Percentiles rank a stretch among this genome's conserved stretches.
phyloP scores from a whole-genome alignment of 2,888 invertebrate genomes.

The Parochlus steinenii region DNA sequence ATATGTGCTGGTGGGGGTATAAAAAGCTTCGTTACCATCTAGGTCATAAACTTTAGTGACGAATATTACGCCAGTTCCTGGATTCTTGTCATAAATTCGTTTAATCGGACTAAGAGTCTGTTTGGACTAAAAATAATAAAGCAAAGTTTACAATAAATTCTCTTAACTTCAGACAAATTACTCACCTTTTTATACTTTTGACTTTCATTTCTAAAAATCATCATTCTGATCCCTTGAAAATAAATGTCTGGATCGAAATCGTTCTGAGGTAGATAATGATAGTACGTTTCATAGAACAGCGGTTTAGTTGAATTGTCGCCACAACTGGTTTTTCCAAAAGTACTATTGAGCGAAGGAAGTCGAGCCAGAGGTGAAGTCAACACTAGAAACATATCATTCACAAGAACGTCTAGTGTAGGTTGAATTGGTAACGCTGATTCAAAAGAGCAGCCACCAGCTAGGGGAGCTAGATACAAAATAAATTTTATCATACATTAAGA shows the following conservation, averaged over 20 bases:
- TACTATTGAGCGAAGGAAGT: too few species aligned
- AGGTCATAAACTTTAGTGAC: background rate
- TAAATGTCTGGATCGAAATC: conserved; percentile 1
- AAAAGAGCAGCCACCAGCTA: background rate
- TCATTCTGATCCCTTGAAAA: conserved; percentile 5
- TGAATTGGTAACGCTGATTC: too few species aligned
- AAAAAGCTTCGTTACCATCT: conserved; percentile 3
- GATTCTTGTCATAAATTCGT: conserved; percentile 2
- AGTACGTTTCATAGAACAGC: background rate
- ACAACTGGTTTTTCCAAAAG: background rate
- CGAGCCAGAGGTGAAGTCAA: too few species aligned
- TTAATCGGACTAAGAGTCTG: background rate
- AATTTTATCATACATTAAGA: too few species aligned
- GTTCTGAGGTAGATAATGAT: background rate
- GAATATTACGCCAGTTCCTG: conserved; percentile 6
- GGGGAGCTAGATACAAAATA: conserved; percentile 2
- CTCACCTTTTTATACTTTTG: background rate
- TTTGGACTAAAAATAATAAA: background rate
- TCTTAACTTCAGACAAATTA: background rate
- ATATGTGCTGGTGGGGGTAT: conserved; percentile 1
- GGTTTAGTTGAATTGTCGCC: background rate
- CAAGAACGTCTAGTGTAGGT: too few species aligned
- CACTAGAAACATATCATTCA: too few species aligned
- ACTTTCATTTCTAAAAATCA: background rate
- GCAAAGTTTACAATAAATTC: background rate